Base-by-base conservation (phyloP, 2,797 vertebrate species). In the Thalassophryne amazonica region DNA sequence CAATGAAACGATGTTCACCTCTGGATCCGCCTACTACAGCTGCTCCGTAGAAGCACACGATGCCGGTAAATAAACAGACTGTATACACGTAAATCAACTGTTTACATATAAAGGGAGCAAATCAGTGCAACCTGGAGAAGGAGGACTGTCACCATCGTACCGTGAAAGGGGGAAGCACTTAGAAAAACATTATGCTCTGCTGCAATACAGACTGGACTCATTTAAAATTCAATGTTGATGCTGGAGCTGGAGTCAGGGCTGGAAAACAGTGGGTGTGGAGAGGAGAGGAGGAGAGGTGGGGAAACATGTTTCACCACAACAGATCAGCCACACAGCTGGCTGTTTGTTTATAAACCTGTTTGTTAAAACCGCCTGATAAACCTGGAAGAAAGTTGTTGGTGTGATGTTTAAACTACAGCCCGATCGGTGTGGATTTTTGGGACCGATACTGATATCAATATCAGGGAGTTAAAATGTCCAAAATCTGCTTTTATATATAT, bases 171-270 rank as follows among this genome's bases (percentile, higher is more conserved):
- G n/a, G n/a, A 22, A 49, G 34, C 40, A 47, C 48, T 59, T n/a
- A 10, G 39, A 43, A 39, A 60, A 47, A 56, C 39, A 56, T 41
- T 55, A 50, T 21, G 52, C 35, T 34, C 33, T 54, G 66, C 68
- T 73, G 79, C 57, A 62, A 69, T 15, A 69, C 43, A 69, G 60
- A 72, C 55, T 47, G 46, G 22, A 49, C 65, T 75, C 50, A 79
- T 82, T 84, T 80, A 73, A 77, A 79, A 83, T 82, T 55, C 79
- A 58, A 50, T 58, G 60, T 66, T 69, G 71, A 80, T 64, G 69
- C 49, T 35, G 40, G 35, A 10, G 57, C 47, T 53, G 34, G 24
- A 60, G 60, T 18, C 29, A 16, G 65, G 47, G 63, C 67, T 43
- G 41, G 42, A 56, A 32, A 76, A 57, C 10, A 11, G 46, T 74